phyloP scores from a whole-genome alignment of 2,888 invertebrate species.

The Caradrina kadenii region DNA sequence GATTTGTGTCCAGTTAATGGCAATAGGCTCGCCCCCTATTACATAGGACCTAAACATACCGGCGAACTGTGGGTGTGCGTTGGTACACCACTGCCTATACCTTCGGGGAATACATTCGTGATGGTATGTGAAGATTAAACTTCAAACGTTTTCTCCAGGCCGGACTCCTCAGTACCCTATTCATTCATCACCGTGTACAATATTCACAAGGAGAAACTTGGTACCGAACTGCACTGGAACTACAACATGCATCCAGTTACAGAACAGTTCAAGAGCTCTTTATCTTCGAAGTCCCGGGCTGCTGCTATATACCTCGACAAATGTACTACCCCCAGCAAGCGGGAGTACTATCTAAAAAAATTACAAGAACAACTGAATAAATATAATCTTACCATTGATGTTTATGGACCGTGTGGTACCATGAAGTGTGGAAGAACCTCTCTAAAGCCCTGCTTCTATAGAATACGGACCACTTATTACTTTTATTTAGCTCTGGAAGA shows the following conservation, averaged over 20 bases:
- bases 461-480: constrained; percentile 90
- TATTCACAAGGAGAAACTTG: constrained; percentile 67
- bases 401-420: constrained; percentile 89
- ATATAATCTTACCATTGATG: constrained; percentile 83
- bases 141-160: constrained; percentile 58
- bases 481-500: constrained; percentile 94
- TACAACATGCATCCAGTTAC: constrained; percentile 69
- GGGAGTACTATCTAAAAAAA: constrained; percentile 76
- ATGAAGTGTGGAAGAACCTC: constrained; percentile 73
- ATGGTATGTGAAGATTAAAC: background rate
- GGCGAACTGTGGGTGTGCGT: too few relatives aligned
- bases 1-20: too few relatives aligned
- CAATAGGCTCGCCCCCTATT: too few relatives aligned
- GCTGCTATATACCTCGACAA: constrained; percentile 81
- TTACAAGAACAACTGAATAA: constrained; percentile 82
- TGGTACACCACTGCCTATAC: too few relatives aligned
- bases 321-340: constrained; percentile 74
- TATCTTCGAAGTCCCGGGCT: constrained; percentile 75
- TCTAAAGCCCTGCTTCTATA: constrained; percentile 79
- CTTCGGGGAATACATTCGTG: too few relatives aligned
- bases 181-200: constrained; percentile 74
- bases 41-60: too few relatives aligned
- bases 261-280: constrained; percentile 61
- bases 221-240: constrained; percentile 70
- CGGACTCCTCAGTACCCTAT: constrained; percentile 76